Percentiles rank a stretch among this genome's conserved stretches.
phyloP scores from a whole-genome alignment of 1,140 invertebrate genomes.

The Dolichoris vasculosae region DNA sequence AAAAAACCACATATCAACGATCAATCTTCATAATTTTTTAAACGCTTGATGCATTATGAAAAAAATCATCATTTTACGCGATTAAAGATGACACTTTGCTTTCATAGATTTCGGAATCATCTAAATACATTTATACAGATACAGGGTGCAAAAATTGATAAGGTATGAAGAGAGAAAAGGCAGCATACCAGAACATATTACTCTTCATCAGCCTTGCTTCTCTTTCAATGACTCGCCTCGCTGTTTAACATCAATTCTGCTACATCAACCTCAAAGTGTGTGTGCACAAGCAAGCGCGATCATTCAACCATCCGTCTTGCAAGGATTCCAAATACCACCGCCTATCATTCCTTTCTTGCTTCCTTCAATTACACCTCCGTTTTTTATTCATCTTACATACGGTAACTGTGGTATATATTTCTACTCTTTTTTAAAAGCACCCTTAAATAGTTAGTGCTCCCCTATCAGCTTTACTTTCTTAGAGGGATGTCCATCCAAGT shows the following conservation, averaged over 20 bases:
- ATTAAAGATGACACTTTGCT: no score
- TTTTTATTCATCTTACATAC: conserved; percentile 27
- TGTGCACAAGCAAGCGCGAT: conserved; percentile 53
- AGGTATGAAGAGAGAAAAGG: neutral
- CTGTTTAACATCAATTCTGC: conserved; percentile 64
- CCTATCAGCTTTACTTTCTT: conserved; percentile 33
- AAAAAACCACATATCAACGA: no score
- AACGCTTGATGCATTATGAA: no score
- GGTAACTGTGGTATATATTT: neutral
- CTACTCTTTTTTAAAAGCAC: conserved; percentile 48
- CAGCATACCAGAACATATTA: conserved; percentile 59
- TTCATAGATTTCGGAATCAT: no score
- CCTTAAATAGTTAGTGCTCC: neutral
- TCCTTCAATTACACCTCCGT: neutral
- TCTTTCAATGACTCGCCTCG: conserved; percentile 71
- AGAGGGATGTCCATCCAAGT: conserved; percentile 71
- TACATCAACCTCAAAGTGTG: neutral
- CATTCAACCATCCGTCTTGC: conserved; percentile 66
- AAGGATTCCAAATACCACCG: conserved; percentile 48
- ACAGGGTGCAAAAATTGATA: conserved; percentile 69
- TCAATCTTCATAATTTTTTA: no score
- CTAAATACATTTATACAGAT: no score
- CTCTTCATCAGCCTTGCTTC: conserved; percentile 67
- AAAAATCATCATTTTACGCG: no score
- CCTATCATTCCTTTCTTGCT: neutral